Percentiles rank a stretch among this genome's conserved stretches.
Evolutionary conservation across 2,797 vertebrate genomes (phyloP).

Genomic region (Alosa sapidissima): DNA sequence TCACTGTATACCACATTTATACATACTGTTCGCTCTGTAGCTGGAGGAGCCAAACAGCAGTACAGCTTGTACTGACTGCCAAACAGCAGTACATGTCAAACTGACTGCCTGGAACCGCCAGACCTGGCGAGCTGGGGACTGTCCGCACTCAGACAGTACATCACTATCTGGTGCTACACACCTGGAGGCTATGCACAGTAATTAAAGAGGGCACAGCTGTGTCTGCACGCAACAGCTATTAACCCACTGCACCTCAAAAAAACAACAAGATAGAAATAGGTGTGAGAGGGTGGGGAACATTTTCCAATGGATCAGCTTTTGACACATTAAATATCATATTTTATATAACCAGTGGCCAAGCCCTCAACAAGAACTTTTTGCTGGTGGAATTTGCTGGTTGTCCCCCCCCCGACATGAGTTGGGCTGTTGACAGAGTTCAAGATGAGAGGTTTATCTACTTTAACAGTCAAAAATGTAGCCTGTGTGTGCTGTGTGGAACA

Average conservation of each 20-base stretch:
- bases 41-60: neutral
- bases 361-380: neutral
- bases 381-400: neutral
- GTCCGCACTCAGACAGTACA: slow-evolving; percentile 59
- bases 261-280: neutral
- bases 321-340: neutral
- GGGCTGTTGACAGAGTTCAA: slow-evolving; percentile 6
- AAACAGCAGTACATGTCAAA: neutral
- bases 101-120: neutral
- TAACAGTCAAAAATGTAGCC: slow-evolving; percentile 13
- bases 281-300: neutral
- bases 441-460: slow-evolving; percentile 17
- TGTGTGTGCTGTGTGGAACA: neutral
- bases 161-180: slow-evolving; percentile 73
- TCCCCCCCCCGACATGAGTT: neutral
- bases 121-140: neutral
- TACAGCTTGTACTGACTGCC: neutral
- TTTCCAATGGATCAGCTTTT: neutral
- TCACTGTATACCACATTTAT: neutral
- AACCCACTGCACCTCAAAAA: slow-evolving; percentile 61
- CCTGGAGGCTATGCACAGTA: slow-evolving; percentile 71
- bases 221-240: slow-evolving; percentile 74
- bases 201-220: slow-evolving; percentile 64
- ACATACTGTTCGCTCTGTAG: neutral
- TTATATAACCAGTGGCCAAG: neutral